Conservation (phyloP, 2,888 invertebrate genomes). For the Chymomyza fuscimana region DNA sequence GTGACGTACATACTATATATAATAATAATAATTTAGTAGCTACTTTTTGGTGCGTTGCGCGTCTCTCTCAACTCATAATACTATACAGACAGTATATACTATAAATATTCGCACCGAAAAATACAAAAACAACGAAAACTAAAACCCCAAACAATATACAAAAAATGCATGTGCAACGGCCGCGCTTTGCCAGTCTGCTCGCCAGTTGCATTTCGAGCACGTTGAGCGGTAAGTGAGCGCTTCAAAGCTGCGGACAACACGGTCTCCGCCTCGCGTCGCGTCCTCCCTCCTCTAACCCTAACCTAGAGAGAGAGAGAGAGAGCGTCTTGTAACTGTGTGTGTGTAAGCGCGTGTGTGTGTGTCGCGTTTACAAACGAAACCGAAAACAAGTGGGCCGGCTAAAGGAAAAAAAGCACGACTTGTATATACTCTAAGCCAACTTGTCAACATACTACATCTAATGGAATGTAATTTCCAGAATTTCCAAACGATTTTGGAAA, state of each 20-base stretch:
- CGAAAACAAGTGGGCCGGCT: slow-evolving; percentile 38
- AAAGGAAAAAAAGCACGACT: slow-evolving; percentile 3
- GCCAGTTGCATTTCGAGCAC: slow-evolving; percentile 54
- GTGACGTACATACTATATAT: slow-evolving; percentile 12
- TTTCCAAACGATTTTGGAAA: too few species aligned
- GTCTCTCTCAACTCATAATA: slow-evolving; percentile 27
- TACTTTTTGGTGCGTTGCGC: slow-evolving; percentile 19
- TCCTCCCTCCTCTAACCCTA: neutral
- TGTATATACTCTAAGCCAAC: too few species aligned
- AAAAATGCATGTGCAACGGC: slow-evolving; percentile 77
- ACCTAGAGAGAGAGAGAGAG: neutral
- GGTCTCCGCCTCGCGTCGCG: slow-evolving; percentile 24
- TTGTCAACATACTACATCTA: too few species aligned
- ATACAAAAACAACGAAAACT: slow-evolving; percentile 26
- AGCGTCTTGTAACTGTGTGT: neutral
- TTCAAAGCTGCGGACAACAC: slow-evolving; percentile 43
- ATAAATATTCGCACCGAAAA: slow-evolving; percentile 14
- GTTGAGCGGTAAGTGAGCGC: slow-evolving; percentile 37
- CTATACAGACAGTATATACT: slow-evolving; percentile 56
- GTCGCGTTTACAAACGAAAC: slow-evolving; percentile 41
- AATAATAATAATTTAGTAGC: slow-evolving; percentile 63
- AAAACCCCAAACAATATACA: slow-evolving; percentile 41
- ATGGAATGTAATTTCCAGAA: too few species aligned
- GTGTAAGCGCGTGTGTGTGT: slow-evolving; percentile 3
- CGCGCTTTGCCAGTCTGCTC: slow-evolving; percentile 54